phyloP scores from a whole-genome alignment of 2,113 vertebrate species.

The Cercocebus atys region DNA sequence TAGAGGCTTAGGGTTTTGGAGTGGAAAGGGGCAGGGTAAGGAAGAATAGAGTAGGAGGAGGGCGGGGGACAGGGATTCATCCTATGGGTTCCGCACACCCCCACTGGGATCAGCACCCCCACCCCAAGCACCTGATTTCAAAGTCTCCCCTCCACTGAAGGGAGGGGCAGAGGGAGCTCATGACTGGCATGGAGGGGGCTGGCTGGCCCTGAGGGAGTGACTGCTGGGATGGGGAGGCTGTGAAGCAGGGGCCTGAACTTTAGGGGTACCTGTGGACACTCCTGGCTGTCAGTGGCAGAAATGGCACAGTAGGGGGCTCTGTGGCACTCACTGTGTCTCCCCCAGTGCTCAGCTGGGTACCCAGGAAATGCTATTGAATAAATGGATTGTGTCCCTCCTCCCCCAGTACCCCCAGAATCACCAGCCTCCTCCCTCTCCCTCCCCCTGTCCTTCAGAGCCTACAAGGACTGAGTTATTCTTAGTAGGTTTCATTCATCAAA shows the following conservation, averaged over 20 bases:
- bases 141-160: not conserved
- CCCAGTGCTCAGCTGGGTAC: not conserved
- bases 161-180: not conserved
- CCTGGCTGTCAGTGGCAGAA: not conserved
- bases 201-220: not conserved
- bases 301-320: not conserved
- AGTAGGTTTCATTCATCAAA: conserved; percentile 72
- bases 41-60: not conserved
- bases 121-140: not conserved
- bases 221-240: not conserved
- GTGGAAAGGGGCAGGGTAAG: not conserved
- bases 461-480: conserved; percentile 74
- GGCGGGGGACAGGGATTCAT: not conserved
- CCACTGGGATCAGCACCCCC: not conserved
- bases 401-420: not conserved
- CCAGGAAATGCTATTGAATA: not conserved
- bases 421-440: not conserved
- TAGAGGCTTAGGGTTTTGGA: not conserved
- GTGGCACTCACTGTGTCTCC: not conserved
- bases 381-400: not conserved
- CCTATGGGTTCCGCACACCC: not conserved
- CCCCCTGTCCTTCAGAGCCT: conserved; percentile 19
- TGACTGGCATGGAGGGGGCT: not conserved
- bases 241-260: not conserved
- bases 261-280: not conserved